phyloP scores from a whole-genome alignment of 2,888 invertebrate genomes.

The Theodoxus fluviatilis region DNA sequence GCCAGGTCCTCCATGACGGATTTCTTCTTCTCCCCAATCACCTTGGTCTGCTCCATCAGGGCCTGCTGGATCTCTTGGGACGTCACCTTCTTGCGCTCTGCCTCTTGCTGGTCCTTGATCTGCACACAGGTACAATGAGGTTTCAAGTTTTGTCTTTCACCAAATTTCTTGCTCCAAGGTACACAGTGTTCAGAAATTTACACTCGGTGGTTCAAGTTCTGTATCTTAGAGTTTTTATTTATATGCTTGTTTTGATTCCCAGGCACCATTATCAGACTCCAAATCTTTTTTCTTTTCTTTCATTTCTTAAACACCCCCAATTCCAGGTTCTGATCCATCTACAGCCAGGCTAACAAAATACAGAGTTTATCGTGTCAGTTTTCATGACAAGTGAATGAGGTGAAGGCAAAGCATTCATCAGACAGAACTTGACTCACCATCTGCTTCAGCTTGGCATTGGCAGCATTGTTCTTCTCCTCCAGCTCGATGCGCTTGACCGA shows the following conservation, averaged over 20 bases:
- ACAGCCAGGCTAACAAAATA: too few species aligned
- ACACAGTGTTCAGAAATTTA: too few species aligned
- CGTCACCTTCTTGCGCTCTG: conserved; percentile 97
- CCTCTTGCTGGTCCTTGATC: conserved; percentile 94
- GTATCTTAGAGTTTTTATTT: too few species aligned
- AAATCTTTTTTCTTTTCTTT: too few species aligned
- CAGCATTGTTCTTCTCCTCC: conserved; percentile 97
- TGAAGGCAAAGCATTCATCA: neutral
- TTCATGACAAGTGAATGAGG: too few species aligned
- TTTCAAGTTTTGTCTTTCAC: neutral
- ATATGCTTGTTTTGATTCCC: too few species aligned
- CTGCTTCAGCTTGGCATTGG: conserved; percentile 97
- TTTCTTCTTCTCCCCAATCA: conserved; percentile 90
- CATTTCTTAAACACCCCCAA: neutral
- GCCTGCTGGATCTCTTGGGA: conserved; percentile 96
- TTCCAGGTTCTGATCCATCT: too few species aligned
- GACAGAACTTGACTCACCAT: conserved; percentile 75
- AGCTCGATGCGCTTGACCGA: conserved; percentile 85
- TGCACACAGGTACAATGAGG: conserved; percentile 29
- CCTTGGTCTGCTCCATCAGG: conserved; percentile 80
- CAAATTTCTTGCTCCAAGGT: too few species aligned
- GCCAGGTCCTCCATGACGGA: conserved; percentile 96
- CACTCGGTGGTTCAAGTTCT: too few species aligned
- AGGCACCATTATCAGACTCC: too few species aligned
- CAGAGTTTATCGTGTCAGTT: too few species aligned